Base-by-base conservation (phyloP, 2,888 invertebrate species). In the Drosophila monieri region DNA sequence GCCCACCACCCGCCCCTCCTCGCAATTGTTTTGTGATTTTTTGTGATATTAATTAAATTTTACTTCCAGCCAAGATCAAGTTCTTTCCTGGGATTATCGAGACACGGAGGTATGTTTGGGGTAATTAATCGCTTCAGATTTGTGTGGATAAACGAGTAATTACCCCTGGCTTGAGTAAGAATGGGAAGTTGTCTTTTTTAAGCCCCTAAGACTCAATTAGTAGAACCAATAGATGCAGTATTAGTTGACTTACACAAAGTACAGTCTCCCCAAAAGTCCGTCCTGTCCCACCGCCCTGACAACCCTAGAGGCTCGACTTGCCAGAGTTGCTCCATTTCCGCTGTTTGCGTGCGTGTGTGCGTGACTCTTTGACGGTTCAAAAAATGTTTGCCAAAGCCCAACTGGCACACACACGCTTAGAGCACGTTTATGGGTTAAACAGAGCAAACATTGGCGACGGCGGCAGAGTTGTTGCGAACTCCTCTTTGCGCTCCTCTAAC, bases 341-440 rank as follows among this genome's bases (percentile, higher is more conserved):
- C 35, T 46, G 64, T 60, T 59, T 51, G 41, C 46, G 27, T 58
- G 44, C 39, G 18, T 47, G 46, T 44, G 48, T 49, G 66, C 62
- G 57, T 66, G 60, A 59, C 60, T 57, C 61, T 70, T 76, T 55
- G 65, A 37, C 65, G 55, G 46, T 59, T 52, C 64, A 54, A 60
- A 65, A 69, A 70, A 70, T 70, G 70, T 70, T 70, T 70, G 70
- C 56, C 70, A 48, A 62, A 62, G 69, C 69, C 51, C 49, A 54
- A 59, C 49, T 9, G 15, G 35, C 27, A 30, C 44, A 52, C 46
- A 37, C 53, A 44, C 54, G 47, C 53, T 70, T 77, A 46, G 64
- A 71, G 73, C 76, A 75, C 76, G 79, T 85, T 85, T 81, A 68
- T 73, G 76, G 83, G 83, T 78, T 81, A 81, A 81, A 76, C 85